Conservation (phyloP, 2,888 invertebrate genomes). For the Ennomos fuscantarius region DNA sequence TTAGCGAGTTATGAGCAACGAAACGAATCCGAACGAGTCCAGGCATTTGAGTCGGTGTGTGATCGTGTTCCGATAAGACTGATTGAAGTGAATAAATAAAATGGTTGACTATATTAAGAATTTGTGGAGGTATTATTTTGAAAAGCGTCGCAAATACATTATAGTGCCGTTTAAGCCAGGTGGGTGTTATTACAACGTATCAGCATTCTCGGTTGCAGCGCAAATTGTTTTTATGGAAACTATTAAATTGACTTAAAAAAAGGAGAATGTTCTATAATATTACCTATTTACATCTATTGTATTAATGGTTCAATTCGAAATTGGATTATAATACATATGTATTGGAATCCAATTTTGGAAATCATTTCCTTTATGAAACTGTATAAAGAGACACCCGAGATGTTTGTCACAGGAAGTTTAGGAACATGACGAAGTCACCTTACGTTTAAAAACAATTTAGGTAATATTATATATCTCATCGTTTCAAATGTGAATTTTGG, state of each 20-base stretch:
- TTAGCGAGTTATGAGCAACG: conserved; percentile 57
- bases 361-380: too few species aligned
- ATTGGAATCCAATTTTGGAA: too few species aligned
- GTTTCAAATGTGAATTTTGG: too few species aligned
- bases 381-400: too few species aligned
- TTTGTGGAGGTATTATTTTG: conserved; percentile 72
- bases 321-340: too few species aligned
- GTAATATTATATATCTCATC: too few species aligned
- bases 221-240: neutral
- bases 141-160: conserved; percentile 62
- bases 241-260: neutral
- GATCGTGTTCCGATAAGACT: conserved; percentile 32
- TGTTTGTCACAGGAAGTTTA: too few species aligned
- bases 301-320: too few species aligned
- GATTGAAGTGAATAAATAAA: conserved; percentile 21
- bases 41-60: conserved; percentile 30
- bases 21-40: conserved; percentile 39
- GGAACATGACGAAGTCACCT: too few species aligned
- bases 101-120: conserved; percentile 72
- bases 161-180: conserved; percentile 79
- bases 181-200: conserved; percentile 38
- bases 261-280: too few species aligned
- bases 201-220: conserved; percentile 2
- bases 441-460: too few species aligned
- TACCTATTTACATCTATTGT: too few species aligned